Percentiles rank a stretch among this genome's conserved stretches.
These are phyloP conservation scores for Vulpes vulpes DNA, from an alignment of 2,113 vertebrate genomes.

Conservation along the genomic window DNA sequence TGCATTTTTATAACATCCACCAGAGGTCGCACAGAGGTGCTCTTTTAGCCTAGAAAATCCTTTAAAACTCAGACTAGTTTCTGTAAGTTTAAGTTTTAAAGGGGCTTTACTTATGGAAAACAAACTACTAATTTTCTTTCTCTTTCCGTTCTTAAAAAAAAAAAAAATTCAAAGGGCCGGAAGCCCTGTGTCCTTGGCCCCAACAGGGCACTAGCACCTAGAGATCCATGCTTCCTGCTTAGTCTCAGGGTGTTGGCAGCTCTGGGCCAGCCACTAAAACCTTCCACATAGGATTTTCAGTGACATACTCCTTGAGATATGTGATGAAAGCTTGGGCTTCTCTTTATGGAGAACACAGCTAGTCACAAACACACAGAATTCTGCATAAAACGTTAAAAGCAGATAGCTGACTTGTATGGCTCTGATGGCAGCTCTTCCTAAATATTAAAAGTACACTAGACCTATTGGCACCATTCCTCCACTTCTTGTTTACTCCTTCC, in stretches of 20 bases:
- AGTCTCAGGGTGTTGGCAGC: neutral
- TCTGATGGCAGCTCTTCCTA: neutral
- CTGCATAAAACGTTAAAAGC: neutral
- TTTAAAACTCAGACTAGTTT: neutral
- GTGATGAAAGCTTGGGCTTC: neutral
- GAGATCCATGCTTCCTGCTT: neutral
- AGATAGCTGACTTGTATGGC: neutral
- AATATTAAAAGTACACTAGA: neutral
- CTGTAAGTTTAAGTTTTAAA: neutral
- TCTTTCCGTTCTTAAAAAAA: neutral
- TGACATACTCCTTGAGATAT: neutral
- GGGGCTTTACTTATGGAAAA: neutral
- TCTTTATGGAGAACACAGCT: neutral
- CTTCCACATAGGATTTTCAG: neutral
- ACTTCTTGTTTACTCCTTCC: neutral
- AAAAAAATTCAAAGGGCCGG: neutral
- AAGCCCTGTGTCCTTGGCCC: neutral
- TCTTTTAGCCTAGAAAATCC: constrained; percentile 23
- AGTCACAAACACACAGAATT: neutral
- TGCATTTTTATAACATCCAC: neutral
- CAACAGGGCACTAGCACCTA: neutral
- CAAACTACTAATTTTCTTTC: neutral
- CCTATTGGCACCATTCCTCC: neutral
- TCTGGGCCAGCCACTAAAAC: neutral
- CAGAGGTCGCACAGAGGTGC: constrained; percentile 43